Conservation (phyloP, 2,113 vertebrate genomes). For the Ciconia maguari region DNA sequence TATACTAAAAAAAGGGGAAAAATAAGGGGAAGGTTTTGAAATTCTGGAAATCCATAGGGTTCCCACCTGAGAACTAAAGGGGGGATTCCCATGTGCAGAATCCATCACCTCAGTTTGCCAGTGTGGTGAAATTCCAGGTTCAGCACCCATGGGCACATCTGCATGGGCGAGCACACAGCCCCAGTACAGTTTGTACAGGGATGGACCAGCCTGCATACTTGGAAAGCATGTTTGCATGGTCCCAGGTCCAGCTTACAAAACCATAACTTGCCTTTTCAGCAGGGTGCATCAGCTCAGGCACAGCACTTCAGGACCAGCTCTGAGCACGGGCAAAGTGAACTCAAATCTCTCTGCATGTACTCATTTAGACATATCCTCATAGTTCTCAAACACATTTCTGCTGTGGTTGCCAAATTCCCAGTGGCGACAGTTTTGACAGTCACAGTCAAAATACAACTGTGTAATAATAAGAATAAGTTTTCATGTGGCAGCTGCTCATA, state of each 20-base stretch:
- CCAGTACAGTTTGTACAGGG: neutral
- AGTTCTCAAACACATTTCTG: neutral
- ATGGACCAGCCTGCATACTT: neutral
- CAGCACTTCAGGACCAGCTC: neutral
- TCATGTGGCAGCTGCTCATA: neutral
- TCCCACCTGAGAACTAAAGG: neutral
- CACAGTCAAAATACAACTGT: constrained; percentile 39
- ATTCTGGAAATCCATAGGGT: neutral
- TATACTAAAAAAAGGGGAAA: neutral
- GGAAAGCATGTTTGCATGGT: neutral
- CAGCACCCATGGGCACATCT: neutral
- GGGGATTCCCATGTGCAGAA: neutral
- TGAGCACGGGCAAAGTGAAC: neutral
- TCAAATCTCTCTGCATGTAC: neutral
- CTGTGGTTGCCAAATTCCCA: constrained; percentile 28
- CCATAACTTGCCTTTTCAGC: neutral
- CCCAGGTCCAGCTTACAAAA: neutral
- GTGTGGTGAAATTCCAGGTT: neutral
- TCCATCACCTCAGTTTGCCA: accelerated
- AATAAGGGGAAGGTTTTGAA: neutral
- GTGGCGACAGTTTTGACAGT: constrained; percentile 20
- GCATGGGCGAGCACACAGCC: neutral
- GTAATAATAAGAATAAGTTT: constrained; percentile 4
- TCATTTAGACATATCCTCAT: neutral
- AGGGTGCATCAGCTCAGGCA: neutral